Base-by-base conservation (phyloP, 1,140 invertebrate genomes). In the Lepidotrigona ventralis region DNA sequence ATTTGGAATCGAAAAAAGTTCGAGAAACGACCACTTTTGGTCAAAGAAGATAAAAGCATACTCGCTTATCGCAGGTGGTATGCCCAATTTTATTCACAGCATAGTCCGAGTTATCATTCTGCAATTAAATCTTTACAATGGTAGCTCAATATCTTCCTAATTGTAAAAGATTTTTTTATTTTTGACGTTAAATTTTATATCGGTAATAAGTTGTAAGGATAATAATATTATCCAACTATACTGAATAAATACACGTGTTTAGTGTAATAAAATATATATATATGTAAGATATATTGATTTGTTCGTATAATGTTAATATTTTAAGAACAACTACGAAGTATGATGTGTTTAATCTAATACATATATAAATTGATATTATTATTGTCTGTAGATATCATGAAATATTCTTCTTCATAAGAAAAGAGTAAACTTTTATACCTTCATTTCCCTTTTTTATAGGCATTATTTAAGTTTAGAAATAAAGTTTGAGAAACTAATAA, bases 1-100 rank as follows among this genome's bases (percentile, higher is more conserved):
- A 96, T 99, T 11, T 99, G 98, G 98, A 98, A 98, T 90, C 96
- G 97, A 93, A 99, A 99, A 90, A 95, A 95, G 63, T 98, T 96
- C 91, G 92, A 96, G 0, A 95, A 95, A 69, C 95, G 96, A 51
- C 98, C 98, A 0, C 85, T 96, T 1, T 94, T 98, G 53, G 96
- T 97, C 1, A 96, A 95, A 84, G 96, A 98, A 87, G 98, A 99
- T 90, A 94, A 95, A 29, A 93, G 96, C 0, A 96, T 99, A 1
- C 94, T 95, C 5, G 94, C 95, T 23, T 98, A 97, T 91, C 94
- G 98, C 12, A 93, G 95, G 39, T 99, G 98, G 98, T 99, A 96
- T 91, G 95, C 95, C 1, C 98, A 99, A 91, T 99, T 99, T 92
- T 99, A 98, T 91, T 96, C 97, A 0, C 94, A 96, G 73, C 96